Conservation (phyloP, 2,797 vertebrate species). For the Ctenochaetus hawaiiensis region DNA sequence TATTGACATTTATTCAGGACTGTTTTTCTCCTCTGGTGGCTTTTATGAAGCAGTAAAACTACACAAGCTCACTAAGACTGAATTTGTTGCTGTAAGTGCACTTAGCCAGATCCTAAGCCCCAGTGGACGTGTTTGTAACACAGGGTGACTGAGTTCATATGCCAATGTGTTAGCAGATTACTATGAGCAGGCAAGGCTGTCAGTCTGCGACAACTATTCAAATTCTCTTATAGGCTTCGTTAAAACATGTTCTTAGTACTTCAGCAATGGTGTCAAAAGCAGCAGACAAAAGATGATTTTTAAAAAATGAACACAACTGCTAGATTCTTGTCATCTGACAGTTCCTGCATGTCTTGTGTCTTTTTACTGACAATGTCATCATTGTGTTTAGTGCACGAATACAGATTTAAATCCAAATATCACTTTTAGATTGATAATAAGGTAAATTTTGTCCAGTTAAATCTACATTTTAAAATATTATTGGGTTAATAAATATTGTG, state of each 20-base stretch:
- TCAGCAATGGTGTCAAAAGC: conserved; percentile 1
- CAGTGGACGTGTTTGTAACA: conserved; percentile 45
- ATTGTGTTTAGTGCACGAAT: not conserved
- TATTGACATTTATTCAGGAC: not conserved
- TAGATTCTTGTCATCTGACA: too few relatives aligned
- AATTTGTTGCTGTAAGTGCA: conserved; percentile 44
- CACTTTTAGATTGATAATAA: not conserved
- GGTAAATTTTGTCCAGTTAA: too few relatives aligned
- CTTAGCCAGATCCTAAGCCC: conserved; percentile 49
- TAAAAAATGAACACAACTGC: too few relatives aligned
- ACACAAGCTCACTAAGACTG: conserved; percentile 17
- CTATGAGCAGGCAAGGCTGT: conserved; percentile 17
- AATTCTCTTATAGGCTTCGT: conserved; percentile 10
- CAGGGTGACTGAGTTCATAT: conserved; percentile 71
- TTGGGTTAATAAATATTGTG: too few relatives aligned
- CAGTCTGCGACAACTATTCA: conserved; percentile 32
- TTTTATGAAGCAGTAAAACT: not conserved
- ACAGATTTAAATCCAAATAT: not conserved
- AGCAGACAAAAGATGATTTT: not conserved
- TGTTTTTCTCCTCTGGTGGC: not conserved
- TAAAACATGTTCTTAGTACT: conserved; percentile 4
- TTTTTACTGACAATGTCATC: not conserved
- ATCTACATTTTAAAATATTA: too few relatives aligned
- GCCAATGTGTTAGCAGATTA: conserved; percentile 66
- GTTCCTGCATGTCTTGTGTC: not conserved